These are phyloP conservation scores for Bufotes viridis DNA, from an alignment of 2,797 vertebrate genomes.

Conservation along the genomic window DNA sequence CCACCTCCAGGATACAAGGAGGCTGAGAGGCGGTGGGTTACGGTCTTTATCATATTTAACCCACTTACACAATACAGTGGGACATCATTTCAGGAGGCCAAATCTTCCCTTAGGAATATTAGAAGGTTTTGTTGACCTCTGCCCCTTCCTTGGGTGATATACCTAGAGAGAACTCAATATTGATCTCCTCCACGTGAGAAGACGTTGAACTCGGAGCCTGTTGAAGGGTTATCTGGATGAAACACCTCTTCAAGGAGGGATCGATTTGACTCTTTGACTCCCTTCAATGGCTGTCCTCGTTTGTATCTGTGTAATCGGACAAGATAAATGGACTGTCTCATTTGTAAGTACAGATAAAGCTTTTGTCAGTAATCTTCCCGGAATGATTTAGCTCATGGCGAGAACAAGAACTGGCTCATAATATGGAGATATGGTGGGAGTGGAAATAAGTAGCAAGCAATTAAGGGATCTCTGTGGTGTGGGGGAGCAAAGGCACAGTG, in stretches of 20 bases:
- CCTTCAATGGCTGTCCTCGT: slow-evolving; percentile 24
- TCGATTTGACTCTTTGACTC: slow-evolving; percentile 38
- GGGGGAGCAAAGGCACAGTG: neutral
- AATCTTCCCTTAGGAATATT: neutral
- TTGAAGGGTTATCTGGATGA: slow-evolving; percentile 53
- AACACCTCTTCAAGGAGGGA: slow-evolving; percentile 33
- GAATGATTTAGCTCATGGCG: neutral
- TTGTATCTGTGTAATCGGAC: slow-evolving; percentile 35
- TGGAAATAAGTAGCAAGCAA: neutral
- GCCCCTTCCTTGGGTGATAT: neutral
- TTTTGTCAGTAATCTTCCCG: neutral
- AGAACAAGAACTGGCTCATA: neutral
- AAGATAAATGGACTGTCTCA: slow-evolving; percentile 35
- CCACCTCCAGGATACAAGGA: no score
- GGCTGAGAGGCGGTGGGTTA: no score
- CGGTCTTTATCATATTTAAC: no score
- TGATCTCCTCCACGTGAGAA: slow-evolving; percentile 32
- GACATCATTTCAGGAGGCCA: no score
- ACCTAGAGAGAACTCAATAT: neutral
- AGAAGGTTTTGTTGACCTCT: neutral
- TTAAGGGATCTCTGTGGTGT: neutral
- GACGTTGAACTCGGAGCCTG: neutral
- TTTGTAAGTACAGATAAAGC: slow-evolving; percentile 27
- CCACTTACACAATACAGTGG: no score
- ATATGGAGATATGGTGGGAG: neutral